Conservation (phyloP, 2,797 vertebrate species). For the Characodon lateralis region DNA sequence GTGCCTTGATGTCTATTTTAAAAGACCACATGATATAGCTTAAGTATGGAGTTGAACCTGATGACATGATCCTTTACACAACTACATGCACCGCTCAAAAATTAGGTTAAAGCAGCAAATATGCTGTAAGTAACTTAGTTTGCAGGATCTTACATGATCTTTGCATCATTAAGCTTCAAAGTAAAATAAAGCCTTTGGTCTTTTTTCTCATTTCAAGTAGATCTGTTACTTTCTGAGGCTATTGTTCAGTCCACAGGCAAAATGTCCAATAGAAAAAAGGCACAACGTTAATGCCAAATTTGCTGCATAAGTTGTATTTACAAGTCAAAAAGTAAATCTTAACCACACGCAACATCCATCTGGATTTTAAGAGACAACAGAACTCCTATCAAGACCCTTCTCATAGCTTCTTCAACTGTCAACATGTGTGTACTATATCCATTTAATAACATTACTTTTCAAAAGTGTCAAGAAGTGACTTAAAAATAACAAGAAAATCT, state of each 20-base stretch:
- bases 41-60: too few species aligned
- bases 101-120: neutral
- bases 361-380: neutral
- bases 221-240: neutral
- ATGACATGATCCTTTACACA: too few species aligned
- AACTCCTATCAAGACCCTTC: neutral
- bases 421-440: neutral
- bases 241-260: neutral
- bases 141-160: neutral
- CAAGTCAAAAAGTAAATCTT: neutral
- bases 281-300: neutral
- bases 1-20: too few species aligned
- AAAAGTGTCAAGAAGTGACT: neutral
- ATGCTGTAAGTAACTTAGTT: neutral
- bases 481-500: neutral
- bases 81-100: too few species aligned
- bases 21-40: too few species aligned
- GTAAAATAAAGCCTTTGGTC: neutral
- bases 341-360: neutral
- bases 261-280: neutral
- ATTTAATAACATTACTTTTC: neutral
- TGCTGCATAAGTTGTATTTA: neutral
- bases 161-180: neutral
- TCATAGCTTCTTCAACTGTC: neutral
- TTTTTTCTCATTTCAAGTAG: neutral